Evolutionary conservation across 2,888 invertebrate genomes (phyloP), one percentile per base, ranked within the genome.

Genomic region (Ctena decussata): DNA sequence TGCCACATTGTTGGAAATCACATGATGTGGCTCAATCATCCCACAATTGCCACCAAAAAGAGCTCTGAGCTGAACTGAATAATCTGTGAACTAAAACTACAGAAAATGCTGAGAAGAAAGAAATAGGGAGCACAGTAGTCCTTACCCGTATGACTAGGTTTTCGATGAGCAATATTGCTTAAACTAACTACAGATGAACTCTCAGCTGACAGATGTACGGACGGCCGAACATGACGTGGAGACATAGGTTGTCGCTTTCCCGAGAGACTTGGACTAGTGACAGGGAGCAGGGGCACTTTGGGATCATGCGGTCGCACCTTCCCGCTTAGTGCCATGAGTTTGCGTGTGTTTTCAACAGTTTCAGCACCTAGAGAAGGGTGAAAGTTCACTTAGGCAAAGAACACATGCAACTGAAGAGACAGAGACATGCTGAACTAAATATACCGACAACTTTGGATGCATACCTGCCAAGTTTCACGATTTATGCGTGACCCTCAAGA

Each of bases 341-440:
- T 99, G 93, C 99, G 97, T 27, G 99, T 98, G 12, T 99, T 98
- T 96, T 99, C 99, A 30, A 99, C 99, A 21, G 99, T 99, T 57
- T 99, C 99, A 57, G 99, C 98, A 90, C 99, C 98, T 97, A 89
- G 72, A 69, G 77, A 88, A 86, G 57, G 75, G 57, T 35, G 6
- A 27, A 65, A 24, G 37, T 53, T 46, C 24, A 72, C 72, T 70
- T 70, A 70, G 27, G 18, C n/a, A 70, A 15, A 65, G 32, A 65
- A 65, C 5, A 35, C 65, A 65, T 65, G 65, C 65, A 65, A 65
- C 65, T 65, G 2, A 65, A 65, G 21, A 27, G 12, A 35, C 2
- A 35, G 32, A 65, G 5, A 65, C 65, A 65, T 65, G 65, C 65
- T 12, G 1, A 65, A 65, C 65, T 65, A 11, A 65, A 65, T 35